phyloP scores from a whole-genome alignment of 2,888 invertebrate genomes.

The Tridacna gigas region DNA sequence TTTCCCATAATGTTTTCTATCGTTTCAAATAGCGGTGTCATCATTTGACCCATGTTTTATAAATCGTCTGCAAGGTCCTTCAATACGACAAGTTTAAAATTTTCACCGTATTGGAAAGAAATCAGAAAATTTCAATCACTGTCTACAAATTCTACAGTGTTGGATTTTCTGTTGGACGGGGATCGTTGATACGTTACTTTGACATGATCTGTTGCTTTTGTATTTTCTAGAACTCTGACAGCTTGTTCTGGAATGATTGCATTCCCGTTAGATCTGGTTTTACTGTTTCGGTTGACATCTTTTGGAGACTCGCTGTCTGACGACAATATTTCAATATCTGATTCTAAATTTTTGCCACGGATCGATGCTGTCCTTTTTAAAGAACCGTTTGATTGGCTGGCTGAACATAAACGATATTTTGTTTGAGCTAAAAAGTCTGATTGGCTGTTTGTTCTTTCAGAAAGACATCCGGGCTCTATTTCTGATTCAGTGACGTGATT shows the following conservation, averaged over 20 bases:
- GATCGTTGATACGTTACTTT: constrained; percentile 42
- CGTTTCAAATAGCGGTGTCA: no score
- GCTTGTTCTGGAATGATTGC: background rate
- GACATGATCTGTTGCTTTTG: constrained; percentile 39
- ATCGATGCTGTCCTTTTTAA: background rate
- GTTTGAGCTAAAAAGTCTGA: constrained; percentile 39
- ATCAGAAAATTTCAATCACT: constrained; percentile 34
- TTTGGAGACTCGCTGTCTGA: constrained; percentile 29
- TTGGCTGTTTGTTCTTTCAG: background rate
- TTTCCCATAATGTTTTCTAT: no score
- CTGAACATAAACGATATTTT: constrained; percentile 43
- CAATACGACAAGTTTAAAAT: no score
- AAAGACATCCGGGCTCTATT: background rate
- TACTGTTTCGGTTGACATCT: constrained; percentile 26
- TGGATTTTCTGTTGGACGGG: constrained; percentile 39
- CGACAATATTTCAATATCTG: constrained; percentile 46
- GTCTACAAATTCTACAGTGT: constrained; percentile 51
- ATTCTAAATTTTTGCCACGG: background rate
- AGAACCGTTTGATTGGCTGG: background rate
- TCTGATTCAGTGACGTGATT: constrained; percentile 14
- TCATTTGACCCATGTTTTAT: no score
- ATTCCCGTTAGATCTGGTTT: constrained; percentile 12
- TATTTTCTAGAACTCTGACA: background rate
- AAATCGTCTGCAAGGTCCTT: no score
- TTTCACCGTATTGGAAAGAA: no score